Evolutionary conservation across 2,888 invertebrate genomes (phyloP).

Genomic region (Yponomeuta malinellus): DNA sequence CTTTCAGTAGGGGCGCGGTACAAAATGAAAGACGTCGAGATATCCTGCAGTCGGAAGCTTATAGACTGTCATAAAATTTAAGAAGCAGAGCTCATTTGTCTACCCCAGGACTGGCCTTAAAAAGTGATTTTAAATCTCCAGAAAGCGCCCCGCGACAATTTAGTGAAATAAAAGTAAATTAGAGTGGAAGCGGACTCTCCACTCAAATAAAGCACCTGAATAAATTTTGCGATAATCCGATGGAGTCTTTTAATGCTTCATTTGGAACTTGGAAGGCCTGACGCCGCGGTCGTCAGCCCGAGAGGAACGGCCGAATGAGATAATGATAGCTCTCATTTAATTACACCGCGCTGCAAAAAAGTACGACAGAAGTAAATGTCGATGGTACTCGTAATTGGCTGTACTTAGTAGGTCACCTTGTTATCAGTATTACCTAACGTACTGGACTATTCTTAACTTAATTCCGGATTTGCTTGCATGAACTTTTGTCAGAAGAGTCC

Average conservation of each 20-base stretch:
- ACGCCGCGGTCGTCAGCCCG: conserved; percentile 45
- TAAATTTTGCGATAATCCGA: conserved; percentile 74
- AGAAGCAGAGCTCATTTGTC: background rate
- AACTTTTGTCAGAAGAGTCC: too few species aligned
- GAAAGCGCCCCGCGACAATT: conserved; percentile 46
- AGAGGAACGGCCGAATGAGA: conserved; percentile 65
- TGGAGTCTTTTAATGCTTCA: conserved; percentile 70
- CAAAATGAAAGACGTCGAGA: too few species aligned
- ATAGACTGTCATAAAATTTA: background rate
- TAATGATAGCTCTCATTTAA: conserved; percentile 74
- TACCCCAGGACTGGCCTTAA: conserved; percentile 22
- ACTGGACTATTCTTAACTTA: too few species aligned
- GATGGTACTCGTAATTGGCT: too few species aligned
- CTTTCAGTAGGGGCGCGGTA: too few species aligned
- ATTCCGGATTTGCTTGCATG: too few species aligned
- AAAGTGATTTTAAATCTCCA: conserved; percentile 57
- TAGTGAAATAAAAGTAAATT: conserved; percentile 73
- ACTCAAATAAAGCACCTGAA: conserved; percentile 75
- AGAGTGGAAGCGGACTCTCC: conserved; percentile 64
- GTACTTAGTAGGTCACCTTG: too few species aligned
- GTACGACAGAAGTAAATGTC: background rate
- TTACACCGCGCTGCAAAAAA: conserved; percentile 33
- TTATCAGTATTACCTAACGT: too few species aligned
- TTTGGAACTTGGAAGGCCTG: conserved; percentile 40
- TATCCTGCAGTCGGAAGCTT: too few species aligned